Conservation (phyloP, 2,113 vertebrate genomes). For the Ceyx margarethae region DNA sequence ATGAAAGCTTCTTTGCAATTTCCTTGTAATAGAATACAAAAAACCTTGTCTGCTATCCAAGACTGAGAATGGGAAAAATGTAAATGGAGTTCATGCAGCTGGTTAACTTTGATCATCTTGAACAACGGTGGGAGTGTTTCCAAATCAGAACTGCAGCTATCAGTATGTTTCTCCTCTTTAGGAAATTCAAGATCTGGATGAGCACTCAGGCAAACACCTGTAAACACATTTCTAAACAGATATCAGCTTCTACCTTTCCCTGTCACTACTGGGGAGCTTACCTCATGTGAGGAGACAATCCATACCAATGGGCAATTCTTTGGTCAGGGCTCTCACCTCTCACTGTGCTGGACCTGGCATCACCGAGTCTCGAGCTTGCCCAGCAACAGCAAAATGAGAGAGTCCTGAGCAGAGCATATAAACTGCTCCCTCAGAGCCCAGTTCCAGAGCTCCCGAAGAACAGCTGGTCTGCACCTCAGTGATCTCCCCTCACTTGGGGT, state of each 20-base stretch:
- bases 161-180: not conserved
- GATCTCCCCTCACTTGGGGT: not conserved
- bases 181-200: not conserved
- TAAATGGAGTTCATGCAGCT: not conserved
- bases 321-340: too few relatives aligned
- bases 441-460: not conserved
- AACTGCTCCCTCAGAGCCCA: too few relatives aligned
- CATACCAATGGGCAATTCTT: too few relatives aligned
- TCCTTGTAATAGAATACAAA: not conserved
- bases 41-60: not conserved
- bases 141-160: not conserved
- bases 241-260: not conserved
- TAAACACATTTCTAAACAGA: not conserved
- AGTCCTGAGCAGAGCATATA: too few relatives aligned
- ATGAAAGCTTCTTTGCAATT: not conserved
- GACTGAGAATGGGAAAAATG: not conserved
- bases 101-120: not conserved
- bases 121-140: not conserved
- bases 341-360: too few relatives aligned
- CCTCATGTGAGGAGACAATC: not conserved
- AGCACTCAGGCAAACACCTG: not conserved
- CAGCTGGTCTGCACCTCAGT: rapidly evolving
- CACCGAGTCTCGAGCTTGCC: too few relatives aligned
- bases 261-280: not conserved
- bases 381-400: too few relatives aligned